Evolutionary conservation across 1,140 invertebrate genomes (phyloP), one percentile per base, ranked within the genome.

Genomic region (Marisa cornuarietis): DNA sequence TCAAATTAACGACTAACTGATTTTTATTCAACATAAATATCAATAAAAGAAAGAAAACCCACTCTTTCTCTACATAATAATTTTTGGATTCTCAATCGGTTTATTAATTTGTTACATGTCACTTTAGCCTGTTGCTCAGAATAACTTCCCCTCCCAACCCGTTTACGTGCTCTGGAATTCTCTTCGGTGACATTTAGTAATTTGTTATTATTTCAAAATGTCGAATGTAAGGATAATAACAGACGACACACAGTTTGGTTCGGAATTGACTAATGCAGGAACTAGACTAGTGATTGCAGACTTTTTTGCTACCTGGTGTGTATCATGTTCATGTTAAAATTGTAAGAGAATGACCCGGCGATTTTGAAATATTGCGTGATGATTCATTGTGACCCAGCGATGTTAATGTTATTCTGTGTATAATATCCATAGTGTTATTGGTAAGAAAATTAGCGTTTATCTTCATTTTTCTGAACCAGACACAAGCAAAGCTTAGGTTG

Each of bases 241-340:
- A 49, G 84, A 84, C n/a, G 96, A 97, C 91, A 90, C 93, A 18
- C 95, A 97, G 88, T 98, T 98, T 88, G 94, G 95, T 87, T 90
- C 93, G 20, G 96, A 98, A 93, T 92, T 98, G 87, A 90, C 93
- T 13, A 94, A 93, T 87, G 96, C 96, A 26, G 95, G 95, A 1
- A 93, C 94, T 4, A 97, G 96, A 90, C 92, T 99, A n/a, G 96
- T 98, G 49, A 95, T 99, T 22, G 97, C 96, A 1, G 97, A 99
- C 92, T 99, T 97, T 82, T 91, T 85, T 81, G 92, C 92, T n/a
- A 89, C 85, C 26, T 93, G 92, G 92, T 92, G 82, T 84, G 84
- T 75, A 42, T 51, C 63, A 42, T 42, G 6, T 58, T 58, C 11
- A 58, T 58, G 16, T 58, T 14, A 58, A 58, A 14, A 49, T 14